phyloP scores from a whole-genome alignment of 2,888 invertebrate species.

The Erebia palarica region DNA sequence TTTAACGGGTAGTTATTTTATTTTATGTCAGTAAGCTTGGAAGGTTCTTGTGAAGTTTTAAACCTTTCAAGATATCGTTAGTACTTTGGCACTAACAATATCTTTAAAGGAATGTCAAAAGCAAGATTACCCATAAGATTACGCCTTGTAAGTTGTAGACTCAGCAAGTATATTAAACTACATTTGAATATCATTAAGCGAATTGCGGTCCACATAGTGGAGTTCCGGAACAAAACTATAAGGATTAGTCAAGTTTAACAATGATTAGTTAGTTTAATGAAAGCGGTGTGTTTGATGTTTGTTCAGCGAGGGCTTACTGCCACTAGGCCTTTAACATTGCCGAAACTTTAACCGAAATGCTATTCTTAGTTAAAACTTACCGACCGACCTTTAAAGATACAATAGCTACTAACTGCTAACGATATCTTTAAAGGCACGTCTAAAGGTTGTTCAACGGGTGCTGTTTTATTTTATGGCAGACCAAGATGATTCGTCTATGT shows the following conservation, averaged over 20 bases:
- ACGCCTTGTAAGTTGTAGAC: not conserved
- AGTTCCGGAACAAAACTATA: conserved; percentile 27
- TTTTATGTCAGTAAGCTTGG: too few relatives aligned
- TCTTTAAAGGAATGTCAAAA: too few relatives aligned
- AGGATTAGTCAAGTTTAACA: conserved; percentile 33
- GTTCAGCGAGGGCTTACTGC: conserved; percentile 39
- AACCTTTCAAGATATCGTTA: too few relatives aligned
- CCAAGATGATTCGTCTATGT: not conserved
- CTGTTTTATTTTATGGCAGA: not conserved
- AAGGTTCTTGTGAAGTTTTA: too few relatives aligned
- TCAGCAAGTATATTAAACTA: conserved; percentile 3
- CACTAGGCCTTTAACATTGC: conserved; percentile 41
- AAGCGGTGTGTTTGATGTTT: conserved; percentile 46
- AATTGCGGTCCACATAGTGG: conserved; percentile 10
- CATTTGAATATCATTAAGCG: conserved; percentile 19
- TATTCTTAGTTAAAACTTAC: conserved; percentile 20
- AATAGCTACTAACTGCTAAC: not conserved
- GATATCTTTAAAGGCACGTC: conserved; percentile 1
- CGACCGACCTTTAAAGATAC: too few relatives aligned
- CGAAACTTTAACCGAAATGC: conserved; percentile 17
- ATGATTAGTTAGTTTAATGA: conserved; percentile 39
- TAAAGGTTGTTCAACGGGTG: not conserved
- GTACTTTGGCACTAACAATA: not conserved
- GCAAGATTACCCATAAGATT: not conserved
- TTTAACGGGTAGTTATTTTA: too few relatives aligned